These are phyloP conservation scores for Urosaurus nigricauda DNA, from an alignment of 2,797 vertebrate species.

Conservation along the genomic window DNA sequence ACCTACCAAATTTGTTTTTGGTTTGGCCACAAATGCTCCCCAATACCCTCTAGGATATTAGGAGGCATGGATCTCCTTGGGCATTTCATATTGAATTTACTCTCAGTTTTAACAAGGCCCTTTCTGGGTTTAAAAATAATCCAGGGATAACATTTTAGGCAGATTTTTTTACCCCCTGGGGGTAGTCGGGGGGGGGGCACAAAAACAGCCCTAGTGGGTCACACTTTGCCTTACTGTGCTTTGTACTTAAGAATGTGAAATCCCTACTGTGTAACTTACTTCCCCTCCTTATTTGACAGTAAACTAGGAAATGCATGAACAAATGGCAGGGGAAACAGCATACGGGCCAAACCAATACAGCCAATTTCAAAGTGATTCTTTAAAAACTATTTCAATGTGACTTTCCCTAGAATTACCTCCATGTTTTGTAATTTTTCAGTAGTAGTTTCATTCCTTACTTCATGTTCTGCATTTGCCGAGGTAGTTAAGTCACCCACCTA, in stretches of 20 bases:
- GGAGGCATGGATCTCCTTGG: no score
- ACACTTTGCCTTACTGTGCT: no score
- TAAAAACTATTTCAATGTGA: neutral
- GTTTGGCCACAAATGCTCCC: no score
- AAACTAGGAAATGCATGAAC: neutral
- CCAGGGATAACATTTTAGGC: no score
- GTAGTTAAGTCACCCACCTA: constrained; percentile 73
- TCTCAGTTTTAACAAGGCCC: no score
- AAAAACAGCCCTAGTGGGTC: no score
- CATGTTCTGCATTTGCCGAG: constrained; percentile 65
- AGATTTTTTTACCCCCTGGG: no score
- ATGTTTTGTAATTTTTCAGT: constrained; percentile 61
- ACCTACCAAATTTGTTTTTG: no score
- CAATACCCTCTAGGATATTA: no score
- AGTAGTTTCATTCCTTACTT: constrained; percentile 64
- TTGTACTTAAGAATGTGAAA: neutral
- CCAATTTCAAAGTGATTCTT: constrained; percentile 28
- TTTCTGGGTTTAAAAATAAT: no score
- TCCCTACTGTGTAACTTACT: neutral
- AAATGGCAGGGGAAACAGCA: neutral
- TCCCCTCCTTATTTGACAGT: neutral
- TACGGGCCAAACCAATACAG: neutral
- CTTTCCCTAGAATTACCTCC: constrained; percentile 49
- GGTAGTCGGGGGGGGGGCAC: no score
- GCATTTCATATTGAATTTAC: no score